Evolutionary conservation across 2,888 invertebrate species (phyloP), one percentile per base, ranked within the genome.

Genomic region (Parasteatoda lunata): DNA sequence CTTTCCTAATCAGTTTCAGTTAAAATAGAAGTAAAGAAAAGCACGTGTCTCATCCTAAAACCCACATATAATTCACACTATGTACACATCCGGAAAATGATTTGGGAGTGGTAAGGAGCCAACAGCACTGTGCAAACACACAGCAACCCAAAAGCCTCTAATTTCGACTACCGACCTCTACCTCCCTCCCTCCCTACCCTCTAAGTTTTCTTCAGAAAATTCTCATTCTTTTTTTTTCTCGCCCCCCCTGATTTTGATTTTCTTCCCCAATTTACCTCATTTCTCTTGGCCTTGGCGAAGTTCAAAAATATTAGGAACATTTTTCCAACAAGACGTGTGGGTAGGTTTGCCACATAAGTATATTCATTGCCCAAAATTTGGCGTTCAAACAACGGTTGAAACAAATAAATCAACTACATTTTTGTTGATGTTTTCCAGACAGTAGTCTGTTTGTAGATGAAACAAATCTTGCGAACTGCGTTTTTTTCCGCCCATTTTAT

Each of bases 111-210:
- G 85, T 85, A 71, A 80, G 47, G 71, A 77, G 80, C 85, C 70
- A 65, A 77, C 85, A 64, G 85, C 72, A 70, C 80, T 80, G 85
- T 68, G 80, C 85, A 86, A 86, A 86, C 85, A 84, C 48, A 77
- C 71, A 72, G 85, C 80, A 80, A 72, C 76, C 76, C 77, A 70
- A 86, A 86, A 71, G 85, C 85, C 85, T 86, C 85, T 86, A 86
- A 86, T 86, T 86, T 86, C 76, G 80, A 76, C 85, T 86, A 84
- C 84, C 85, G 79, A 80, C 85, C 80, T 86, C 72, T 80, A n/a
- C n/a, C n/a, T 77, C 73, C 73, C 30, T 30, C 30, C 72, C 54
- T 13, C 68, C 78, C 66, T 30, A 45, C 54, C 72, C 66, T 52
- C 68, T 69, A 48, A 13, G 49, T 8, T 79, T 59, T 72, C 73